Evolutionary conservation across 1,140 invertebrate genomes (phyloP), one percentile per base, ranked within the genome.

Genomic region (Brachionus calyciflorus): DNA sequence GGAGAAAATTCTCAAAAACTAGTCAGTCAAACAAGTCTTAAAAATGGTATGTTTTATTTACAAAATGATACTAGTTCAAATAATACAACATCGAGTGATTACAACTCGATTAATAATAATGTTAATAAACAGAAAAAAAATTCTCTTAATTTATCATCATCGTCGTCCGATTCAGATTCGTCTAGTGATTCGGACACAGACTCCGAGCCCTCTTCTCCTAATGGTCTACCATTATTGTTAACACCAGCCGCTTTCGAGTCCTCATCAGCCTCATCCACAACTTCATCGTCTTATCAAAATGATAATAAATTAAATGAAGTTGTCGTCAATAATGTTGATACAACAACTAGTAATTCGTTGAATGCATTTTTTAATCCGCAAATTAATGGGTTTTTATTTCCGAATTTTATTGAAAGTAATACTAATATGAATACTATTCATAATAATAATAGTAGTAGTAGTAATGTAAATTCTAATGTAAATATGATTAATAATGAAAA

Each of bases 221-320:
- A 73, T 21, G 46, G 69, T 19, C 46, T 73, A 1, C 69, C 69
- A 24, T 14, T 73, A 9, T 46, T 73, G 26, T 33, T 73, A 0
- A 73, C 69, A 14, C 69, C 69, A 30, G 69, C 69, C 9, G 69
- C 69, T 14, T 73, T 73, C 33, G 69, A 73, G 26, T 73, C 46
- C 19, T 73, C 69, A 19, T 73, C 69, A 17, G 46, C 69, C 30
- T 49, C 69, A 1, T 73, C 69, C 12, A 51, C 69, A n/a, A 51
- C 69, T 4, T 73, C 69, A 33, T 73, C 69, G 7, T 73, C 46
- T 30, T 51, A 65, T 41, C 60, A 65, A 44, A 65, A 65, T 26
- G 55, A 60, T 1, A n/a, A n/a, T n/a, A 60, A 60, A 21, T 7
- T 37, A 37, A 21, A 19, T 5, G 40, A 65, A 41, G 60, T 19